Conservation (phyloP, 2,113 vertebrate genomes). For the rat (Rattus norvegicus) region GRCr8 NC_086020.1:218628001-218628500, state of each 20-base stretch:
- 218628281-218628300: not conserved
- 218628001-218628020: conserved; percentile 83
- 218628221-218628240: not conserved
- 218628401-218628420: conserved; percentile 61
- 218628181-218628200: not conserved
- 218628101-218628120: conserved; percentile 31
- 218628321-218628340: conserved; percentile 9
- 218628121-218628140: not conserved
- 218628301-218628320: not conserved
- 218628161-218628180: not conserved
- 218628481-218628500: not conserved
- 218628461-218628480: not conserved
- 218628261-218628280: not conserved
- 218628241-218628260: conserved; percentile 11
- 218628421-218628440: conserved; percentile 53
- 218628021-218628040: conserved; percentile 86
- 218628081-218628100: conserved; percentile 7
- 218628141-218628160: conserved; percentile 47
- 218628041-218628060: conserved; percentile 59
- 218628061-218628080: conserved; percentile 44
- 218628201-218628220: conserved; percentile 34
- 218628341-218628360: conserved; percentile 75
- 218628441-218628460: conserved; percentile 61
- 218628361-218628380: conserved; percentile 84
- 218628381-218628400: conserved; percentile 71